Evolutionary conservation across 2,797 vertebrate genomes (phyloP), one percentile per base, ranked within the genome.

Genomic region (Neoniphon sammara): DNA sequence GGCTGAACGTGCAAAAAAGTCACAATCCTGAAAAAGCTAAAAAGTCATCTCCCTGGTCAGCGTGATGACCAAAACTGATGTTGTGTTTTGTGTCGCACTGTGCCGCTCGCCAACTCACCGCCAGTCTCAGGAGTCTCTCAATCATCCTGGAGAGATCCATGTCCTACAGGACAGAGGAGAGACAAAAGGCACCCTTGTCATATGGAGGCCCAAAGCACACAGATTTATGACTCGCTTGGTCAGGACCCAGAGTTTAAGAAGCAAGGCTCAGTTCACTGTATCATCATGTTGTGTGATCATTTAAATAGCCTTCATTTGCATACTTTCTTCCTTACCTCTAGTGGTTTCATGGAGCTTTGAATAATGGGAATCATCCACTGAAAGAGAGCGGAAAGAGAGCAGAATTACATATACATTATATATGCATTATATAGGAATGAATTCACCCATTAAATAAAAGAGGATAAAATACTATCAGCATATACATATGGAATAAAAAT

Each of bases 311-410:
- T 6, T 47, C 21, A 27, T 9, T n/a, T 9, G 58, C 39, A 39
- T 57, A 55, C 34, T 57, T 31, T 20, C 27, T 12, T 34, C 11
- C 82, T 86, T 87, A 97, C 97, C 95, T 95, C 94, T 14, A 98
- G 93, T 14, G 97, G 96, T 78, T 97, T 97, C 97, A 98, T 98
- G 70, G 96, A 97, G 89, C 97, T 98, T 84, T 95, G 94, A 79
- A 98, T 96, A 34, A 96, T 93, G 54, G 97, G 97, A 55, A 97
- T 94, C 94, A 98, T 96, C 97, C 97, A 98, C 96, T 98, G 75
- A 61, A 14, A 31, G 57, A 50, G 39, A 75, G 50, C 67, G 30
- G 57, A 52, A 50, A 14, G 52, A 39, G 74, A 64, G 21, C 39
- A 47, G n/a, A 18, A 23, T 56, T 63, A 49, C 55, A 30, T 44